Evolutionary conservation across 2,113 vertebrate genomes (phyloP).

Genomic region (Ictalurus punctatus): DNA sequence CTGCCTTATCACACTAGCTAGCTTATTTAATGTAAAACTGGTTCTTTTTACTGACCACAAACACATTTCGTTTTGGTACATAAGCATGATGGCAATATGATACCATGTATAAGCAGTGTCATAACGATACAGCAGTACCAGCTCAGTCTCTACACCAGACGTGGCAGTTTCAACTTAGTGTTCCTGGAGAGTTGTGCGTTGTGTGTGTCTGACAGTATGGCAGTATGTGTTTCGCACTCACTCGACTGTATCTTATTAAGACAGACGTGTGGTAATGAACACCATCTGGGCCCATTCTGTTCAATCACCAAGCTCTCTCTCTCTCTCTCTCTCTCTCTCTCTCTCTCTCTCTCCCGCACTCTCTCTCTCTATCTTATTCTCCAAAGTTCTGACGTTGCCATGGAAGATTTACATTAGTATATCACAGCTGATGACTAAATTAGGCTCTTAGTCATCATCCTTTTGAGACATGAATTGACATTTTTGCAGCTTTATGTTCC

Average conservation of each 20-base stretch:
- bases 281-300: constrained; percentile 69
- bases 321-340: not conserved
- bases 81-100: not conserved
- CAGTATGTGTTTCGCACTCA: constrained; percentile 32
- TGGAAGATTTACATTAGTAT: constrained; percentile 22
- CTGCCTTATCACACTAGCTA: not conserved
- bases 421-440: constrained; percentile 8
- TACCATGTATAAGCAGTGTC: not conserved
- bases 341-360: constrained; percentile 20
- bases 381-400: not conserved
- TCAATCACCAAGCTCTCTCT: not conserved
- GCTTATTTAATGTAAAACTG: not conserved
- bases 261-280: constrained; percentile 63
- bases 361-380: not conserved
- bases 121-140: not conserved
- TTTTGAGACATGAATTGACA: not conserved
- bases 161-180: constrained; percentile 9
- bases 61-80: not conserved
- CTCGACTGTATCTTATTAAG: constrained; percentile 57
- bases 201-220: constrained; percentile 28
- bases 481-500: not conserved
- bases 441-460: not conserved
- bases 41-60: not conserved
- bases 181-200: not conserved
- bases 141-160: not conserved